Evolutionary conservation across 2,113 vertebrate species (phyloP), one percentile per base, ranked within the genome.

Genomic region (Serinus canaria): DNA sequence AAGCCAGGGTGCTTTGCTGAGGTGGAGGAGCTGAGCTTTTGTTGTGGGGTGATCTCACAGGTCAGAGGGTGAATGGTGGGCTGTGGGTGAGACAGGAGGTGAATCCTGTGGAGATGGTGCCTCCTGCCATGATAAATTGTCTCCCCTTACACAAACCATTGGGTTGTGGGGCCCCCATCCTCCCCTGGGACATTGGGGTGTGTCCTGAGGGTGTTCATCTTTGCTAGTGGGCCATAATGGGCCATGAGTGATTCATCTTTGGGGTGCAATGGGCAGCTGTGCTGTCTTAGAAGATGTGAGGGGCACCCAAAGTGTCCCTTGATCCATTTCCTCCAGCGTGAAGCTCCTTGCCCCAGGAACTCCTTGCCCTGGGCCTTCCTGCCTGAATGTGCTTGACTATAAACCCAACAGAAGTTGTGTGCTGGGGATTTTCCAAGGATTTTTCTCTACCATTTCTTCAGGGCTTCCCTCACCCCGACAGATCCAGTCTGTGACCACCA

Each of bases 261-360:
- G 31, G 44, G 52, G 13, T 31, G 13, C 27, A 17, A 1, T 11
- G 44, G 30, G 25, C 25, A 52, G 53, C 46, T 15, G 17, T 12
- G 37, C 0, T 60, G 3, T 11, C 31, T 22, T 6, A 22, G 31
- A 13, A 18, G 27, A 1, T 25, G 31, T 11, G 37, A 25, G 14
- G 11, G 13, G 11, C 11, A 31, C 37, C 37, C 2, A 2, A 9
- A 33, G 6, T 0, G 0, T 21, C 20, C 35, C 37, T 12, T 11
- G 31, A 44, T 17, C 16, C 8, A 11, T 3, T 37, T 37, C 31
- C 18, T 4, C 35, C 47, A 31, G 33, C 2, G 13, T 19, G 56
- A 35, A 13, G 6, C 31, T 52, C 12, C 31, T 20, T 0, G 0
- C 30, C 20, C 1, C 1, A 4, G 9, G 23, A 41, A 41, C 39